Evolutionary conservation across 2,888 invertebrate species (phyloP), one percentile per base, ranked within the genome.

Genomic region (Parnassius mnemosyne): DNA sequence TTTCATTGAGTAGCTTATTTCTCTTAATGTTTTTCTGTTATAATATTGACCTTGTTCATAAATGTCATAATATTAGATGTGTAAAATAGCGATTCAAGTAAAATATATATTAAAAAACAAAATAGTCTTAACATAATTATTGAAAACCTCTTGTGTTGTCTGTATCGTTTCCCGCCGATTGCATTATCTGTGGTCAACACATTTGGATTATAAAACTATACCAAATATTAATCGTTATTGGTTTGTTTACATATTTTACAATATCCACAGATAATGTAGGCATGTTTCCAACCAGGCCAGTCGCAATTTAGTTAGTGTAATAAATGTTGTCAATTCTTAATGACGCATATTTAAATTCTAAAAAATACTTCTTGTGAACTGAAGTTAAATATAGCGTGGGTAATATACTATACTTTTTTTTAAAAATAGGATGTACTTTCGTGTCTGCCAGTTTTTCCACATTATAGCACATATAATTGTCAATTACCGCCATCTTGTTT

Each of bases 51-150:
- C 83, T 69, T 68, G 81, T 84, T 84, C 75, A 81, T 84, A 81
- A 80, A 83, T 85, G 85, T 87, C 86, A 86, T 86, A 84, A 86
- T 86, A 85, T 80, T 86, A 85, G 81, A 81, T 85, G 80, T 87
- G 83, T 87, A 84, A 81, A 83, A 87, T 85, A 87, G 84, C 79
- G 77, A 81, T 83, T 86, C 77, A 78, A 84, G 78, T 82, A 78
- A 82, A 80, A 73, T 72, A 78, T 75, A 79, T 74, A 76, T 72
- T 72, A 74, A 75, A 74, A 75, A 34, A 71, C 73, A 75, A 75
- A 79, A 79, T 74, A 76, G 71, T 73, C 75, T 77, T 75, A 74
- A 74, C 75, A 75, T 69, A 65, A 71, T 72, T 70, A 69, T 69
- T 69, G 71, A 69, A 70, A 68, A 72, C 68, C 65, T 74, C 63